Evolutionary conservation across 35 echinoderm and acorn worm species (phyloP), one percentile per base, ranked within the genome.

Genomic region (Holothuria glaberrima): DNA sequence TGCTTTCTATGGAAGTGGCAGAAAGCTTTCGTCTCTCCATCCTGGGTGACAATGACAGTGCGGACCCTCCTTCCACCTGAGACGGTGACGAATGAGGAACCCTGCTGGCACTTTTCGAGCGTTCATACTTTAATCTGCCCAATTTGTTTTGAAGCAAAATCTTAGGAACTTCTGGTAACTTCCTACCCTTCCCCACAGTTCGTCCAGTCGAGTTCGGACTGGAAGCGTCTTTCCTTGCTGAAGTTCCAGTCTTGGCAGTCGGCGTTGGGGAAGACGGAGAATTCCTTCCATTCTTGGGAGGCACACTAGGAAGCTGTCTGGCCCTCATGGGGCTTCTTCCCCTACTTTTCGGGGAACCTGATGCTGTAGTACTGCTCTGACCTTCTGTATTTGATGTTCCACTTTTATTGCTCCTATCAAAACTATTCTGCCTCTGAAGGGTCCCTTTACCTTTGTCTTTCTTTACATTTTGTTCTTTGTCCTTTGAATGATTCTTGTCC

Each of bases 141-240:
- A 95, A 82, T 86, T 95, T 95, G 71, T 92, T 95, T 71, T 95
- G 91, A 38, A 95, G 90, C 29, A 95, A 74, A 77, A 95, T 90
- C 73, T 95, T 95, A 27, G 94, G 94, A 26, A 95, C 94, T 62
- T 92, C 94, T 26, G 94, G 94, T 58, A 95, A 68, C 80, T 95
- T 95, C 12, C 94, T 72, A 34, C 89, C 79, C 34, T 94, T 91
- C 20, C 86, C 82, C 18, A 84, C 48, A 32, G 67, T 82, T 75
- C 81, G 75, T 36, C 83, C 81, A 45, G 60, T 48, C 45, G 88
- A 83, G 57, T 36, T 71, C 27, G 68, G 70, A 86, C 70, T 92
- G 60, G 90, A 34, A 82, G 91, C 25, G 14, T 93, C 84, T 16
- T 86, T 86, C 12, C 27, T 93, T 25, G 58, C 67, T 21, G 89